phyloP scores from a whole-genome alignment of 2,888 invertebrate genomes.

The Agrypnus murinus region DNA sequence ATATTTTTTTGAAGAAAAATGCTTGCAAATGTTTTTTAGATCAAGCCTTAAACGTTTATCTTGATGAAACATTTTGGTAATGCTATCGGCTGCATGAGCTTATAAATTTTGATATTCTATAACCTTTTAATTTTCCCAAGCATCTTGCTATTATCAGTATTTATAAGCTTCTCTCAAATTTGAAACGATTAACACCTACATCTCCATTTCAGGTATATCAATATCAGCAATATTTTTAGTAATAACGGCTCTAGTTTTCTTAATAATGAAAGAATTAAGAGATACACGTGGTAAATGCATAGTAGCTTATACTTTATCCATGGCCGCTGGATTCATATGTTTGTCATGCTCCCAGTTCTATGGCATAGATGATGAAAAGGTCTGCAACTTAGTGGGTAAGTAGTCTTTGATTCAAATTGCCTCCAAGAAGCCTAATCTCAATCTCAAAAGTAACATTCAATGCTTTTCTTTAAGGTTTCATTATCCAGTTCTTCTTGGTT shows the following conservation, averaged over 20 bases:
- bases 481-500: constrained; percentile 63
- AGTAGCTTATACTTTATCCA: constrained; percentile 59
- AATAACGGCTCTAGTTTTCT: constrained; percentile 50
- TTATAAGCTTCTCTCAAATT: too few relatives aligned
- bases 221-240: constrained; percentile 53
- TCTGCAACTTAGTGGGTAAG: constrained; percentile 63
- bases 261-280: constrained; percentile 46
- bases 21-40: too few relatives aligned
- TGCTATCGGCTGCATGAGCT: too few relatives aligned
- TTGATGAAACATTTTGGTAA: too few relatives aligned
- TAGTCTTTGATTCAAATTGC: constrained; percentile 10
- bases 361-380: constrained; percentile 52
- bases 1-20: too few relatives aligned
- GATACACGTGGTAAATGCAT: constrained; percentile 63
- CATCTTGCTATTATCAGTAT: too few relatives aligned
- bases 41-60: too few relatives aligned
- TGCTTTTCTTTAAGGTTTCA: constrained; percentile 61
- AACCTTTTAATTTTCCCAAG: too few relatives aligned
- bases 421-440: constrained; percentile 1
- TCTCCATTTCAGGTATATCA: constrained; percentile 54
- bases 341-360: constrained; percentile 60
- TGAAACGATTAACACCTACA: too few relatives aligned
- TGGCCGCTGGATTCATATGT: constrained; percentile 62
- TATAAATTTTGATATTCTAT: too few relatives aligned
- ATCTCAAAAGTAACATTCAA: too few relatives aligned